Evolutionary conservation across 2,113 vertebrate species (phyloP).

Genomic region (Plectropomus leopardus): DNA sequence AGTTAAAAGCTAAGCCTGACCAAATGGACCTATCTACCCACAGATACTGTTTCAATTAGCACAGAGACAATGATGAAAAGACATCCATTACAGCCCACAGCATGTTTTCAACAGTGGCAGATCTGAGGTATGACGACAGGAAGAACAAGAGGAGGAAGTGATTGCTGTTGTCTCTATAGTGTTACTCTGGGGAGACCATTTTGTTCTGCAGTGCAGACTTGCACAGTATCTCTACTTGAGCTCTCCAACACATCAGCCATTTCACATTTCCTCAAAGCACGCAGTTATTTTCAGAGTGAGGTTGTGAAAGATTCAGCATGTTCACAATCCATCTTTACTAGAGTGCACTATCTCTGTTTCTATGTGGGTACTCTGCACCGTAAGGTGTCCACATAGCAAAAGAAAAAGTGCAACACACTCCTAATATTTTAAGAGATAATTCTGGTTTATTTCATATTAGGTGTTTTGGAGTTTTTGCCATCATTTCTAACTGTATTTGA

Average conservation of each 20-base stretch:
- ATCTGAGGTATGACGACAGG: constrained; percentile 44
- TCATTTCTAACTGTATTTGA: constrained; percentile 1
- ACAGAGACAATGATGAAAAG: constrained; percentile 29
- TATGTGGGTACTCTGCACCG: not conserved
- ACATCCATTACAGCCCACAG: constrained; percentile 57
- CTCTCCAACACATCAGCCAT: constrained; percentile 44
- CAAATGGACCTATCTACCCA: constrained; percentile 60
- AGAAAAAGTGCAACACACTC: not conserved
- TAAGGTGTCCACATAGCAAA: not conserved
- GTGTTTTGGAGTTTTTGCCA: not conserved
- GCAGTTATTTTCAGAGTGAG: constrained; percentile 46
- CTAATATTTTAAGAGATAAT: not conserved
- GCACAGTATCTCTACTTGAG: constrained; percentile 41
- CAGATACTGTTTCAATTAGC: constrained; percentile 66
- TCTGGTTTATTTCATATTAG: not conserved
- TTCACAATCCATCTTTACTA: constrained; percentile 26
- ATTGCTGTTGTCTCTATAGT: constrained; percentile 43
- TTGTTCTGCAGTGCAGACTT: constrained; percentile 31
- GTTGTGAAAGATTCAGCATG: constrained; percentile 36
- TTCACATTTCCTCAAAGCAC: constrained; percentile 50
- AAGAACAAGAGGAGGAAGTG: constrained; percentile 42
- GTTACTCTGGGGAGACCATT: constrained; percentile 58
- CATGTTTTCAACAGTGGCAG: constrained; percentile 38
- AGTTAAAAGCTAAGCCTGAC: constrained; percentile 61
- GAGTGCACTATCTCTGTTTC: constrained; percentile 7